Percentiles rank a stretch among this genome's conserved stretches.
These are phyloP conservation scores for Enteromius thamalakanensis DNA, from an alignment of 2,797 vertebrate species.

Conservation along the genomic window DNA sequence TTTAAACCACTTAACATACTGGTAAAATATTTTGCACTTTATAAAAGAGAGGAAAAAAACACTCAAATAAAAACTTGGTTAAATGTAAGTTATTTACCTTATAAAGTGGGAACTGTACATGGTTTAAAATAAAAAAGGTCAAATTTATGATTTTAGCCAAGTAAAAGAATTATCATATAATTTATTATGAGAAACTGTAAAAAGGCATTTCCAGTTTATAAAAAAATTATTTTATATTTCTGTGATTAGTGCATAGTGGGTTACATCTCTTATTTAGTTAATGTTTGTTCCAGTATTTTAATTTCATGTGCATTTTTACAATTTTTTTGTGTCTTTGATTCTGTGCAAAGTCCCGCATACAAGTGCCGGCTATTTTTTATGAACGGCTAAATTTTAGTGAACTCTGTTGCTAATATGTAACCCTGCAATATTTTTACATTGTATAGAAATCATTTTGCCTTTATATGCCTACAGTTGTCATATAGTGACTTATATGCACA, in stretches of 20 bases:
- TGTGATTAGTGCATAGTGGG: background rate
- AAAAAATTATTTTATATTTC: background rate
- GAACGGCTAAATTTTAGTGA: no score
- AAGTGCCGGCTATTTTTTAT: no score
- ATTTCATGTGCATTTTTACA: background rate
- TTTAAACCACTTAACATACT: background rate
- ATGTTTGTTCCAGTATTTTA: background rate
- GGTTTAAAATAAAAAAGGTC: background rate
- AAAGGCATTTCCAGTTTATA: background rate
- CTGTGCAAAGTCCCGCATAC: background rate
- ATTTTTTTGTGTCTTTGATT: background rate
- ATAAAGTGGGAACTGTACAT: background rate
- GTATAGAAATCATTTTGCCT: background rate
- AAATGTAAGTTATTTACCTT: background rate
- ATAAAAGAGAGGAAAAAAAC: no score
- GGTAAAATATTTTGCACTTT: no score
- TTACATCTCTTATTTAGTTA: background rate
- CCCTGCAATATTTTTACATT: background rate
- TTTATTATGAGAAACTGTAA: background rate
- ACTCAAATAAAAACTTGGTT: no score
- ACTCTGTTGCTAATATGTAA: background rate
- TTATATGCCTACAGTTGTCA: conserved; percentile 9
- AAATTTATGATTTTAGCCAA: background rate
- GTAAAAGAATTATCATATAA: background rate
- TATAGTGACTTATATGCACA: background rate